Percentiles rank a stretch among this genome's conserved stretches.
Conservation (phyloP, 2,888 invertebrate genomes). For the Azorinus chamasolen region DNA sequence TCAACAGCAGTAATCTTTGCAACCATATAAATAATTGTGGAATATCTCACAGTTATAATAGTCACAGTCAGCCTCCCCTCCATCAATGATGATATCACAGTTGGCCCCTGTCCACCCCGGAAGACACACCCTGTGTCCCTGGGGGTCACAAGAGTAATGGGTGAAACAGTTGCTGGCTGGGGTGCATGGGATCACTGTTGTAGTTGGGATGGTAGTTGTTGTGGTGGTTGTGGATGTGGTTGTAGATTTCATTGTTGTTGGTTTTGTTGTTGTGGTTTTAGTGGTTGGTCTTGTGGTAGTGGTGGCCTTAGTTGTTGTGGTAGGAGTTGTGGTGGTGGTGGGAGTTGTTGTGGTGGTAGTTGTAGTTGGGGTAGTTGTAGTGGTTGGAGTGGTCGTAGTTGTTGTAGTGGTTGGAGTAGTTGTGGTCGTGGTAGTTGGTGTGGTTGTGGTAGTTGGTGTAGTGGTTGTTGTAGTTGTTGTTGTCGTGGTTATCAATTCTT, state of each 20-base stretch:
- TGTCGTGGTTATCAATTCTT: constrained; percentile 8
- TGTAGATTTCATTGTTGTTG: constrained; percentile 10
- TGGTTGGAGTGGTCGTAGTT: no score
- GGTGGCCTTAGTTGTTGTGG: neutral
- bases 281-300: neutral
- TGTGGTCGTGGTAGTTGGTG: no score
- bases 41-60: constrained; percentile 34
- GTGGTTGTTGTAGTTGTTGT: constrained; percentile 5
- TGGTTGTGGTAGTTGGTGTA: no score
- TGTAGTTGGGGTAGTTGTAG: no score
- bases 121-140: constrained; percentile 45
- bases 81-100: constrained; percentile 25
- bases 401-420: no score
- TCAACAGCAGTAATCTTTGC: no score
- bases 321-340: no score
- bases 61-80: constrained; percentile 48
- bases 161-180: constrained; percentile 32
- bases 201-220: constrained; percentile 11
- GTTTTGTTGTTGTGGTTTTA: no score
- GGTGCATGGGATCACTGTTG: constrained; percentile 24
- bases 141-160: constrained; percentile 42
- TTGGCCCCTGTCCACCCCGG: constrained; percentile 51
- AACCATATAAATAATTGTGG: no score
- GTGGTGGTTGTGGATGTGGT: constrained; percentile 13
- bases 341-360: no score